These are phyloP conservation scores for Montifringilla adamsi DNA, from an alignment of 2,113 vertebrate genomes.

Conservation along the genomic window DNA sequence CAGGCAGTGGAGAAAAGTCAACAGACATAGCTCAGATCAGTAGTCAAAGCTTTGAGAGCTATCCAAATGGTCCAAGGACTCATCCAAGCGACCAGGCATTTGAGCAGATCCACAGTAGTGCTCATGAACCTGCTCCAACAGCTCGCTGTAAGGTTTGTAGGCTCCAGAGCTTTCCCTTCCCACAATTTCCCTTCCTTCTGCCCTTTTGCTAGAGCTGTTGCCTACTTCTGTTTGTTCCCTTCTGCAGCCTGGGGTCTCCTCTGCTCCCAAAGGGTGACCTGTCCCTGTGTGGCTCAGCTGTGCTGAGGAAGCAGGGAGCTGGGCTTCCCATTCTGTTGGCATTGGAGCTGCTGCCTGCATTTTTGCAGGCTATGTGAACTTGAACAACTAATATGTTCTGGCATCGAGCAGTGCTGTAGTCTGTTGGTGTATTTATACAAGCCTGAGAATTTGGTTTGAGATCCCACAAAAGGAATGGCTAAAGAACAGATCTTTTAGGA, in stretches of 20 bases:
- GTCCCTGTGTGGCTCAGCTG: rapidly evolving
- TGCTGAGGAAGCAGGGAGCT: background rate
- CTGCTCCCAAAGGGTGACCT: background rate
- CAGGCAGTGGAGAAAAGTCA: background rate
- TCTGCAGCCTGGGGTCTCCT: rapidly evolving
- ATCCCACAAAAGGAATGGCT: background rate
- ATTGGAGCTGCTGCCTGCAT: background rate
- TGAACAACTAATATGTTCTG: background rate
- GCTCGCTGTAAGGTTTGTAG: background rate
- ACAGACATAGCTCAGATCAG: background rate
- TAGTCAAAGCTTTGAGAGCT: background rate
- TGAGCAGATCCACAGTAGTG: background rate
- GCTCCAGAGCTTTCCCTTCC: rapidly evolving
- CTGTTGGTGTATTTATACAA: constrained; percentile 42
- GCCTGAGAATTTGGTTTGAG: background rate
- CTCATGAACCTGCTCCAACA: background rate
- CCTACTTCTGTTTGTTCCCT: background rate
- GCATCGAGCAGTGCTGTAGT: background rate
- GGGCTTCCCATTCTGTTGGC: background rate
- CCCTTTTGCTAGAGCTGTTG: background rate
- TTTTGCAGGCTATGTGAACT: background rate
- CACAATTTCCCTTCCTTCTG: background rate
- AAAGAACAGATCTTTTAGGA: constrained; percentile 23
- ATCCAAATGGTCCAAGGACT: background rate
- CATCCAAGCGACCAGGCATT: background rate